Percentiles rank a stretch among this genome's conserved stretches.
These are phyloP conservation scores for Etheostoma perlongum DNA, from an alignment of 2,797 vertebrate genomes.

Conservation along the genomic window DNA sequence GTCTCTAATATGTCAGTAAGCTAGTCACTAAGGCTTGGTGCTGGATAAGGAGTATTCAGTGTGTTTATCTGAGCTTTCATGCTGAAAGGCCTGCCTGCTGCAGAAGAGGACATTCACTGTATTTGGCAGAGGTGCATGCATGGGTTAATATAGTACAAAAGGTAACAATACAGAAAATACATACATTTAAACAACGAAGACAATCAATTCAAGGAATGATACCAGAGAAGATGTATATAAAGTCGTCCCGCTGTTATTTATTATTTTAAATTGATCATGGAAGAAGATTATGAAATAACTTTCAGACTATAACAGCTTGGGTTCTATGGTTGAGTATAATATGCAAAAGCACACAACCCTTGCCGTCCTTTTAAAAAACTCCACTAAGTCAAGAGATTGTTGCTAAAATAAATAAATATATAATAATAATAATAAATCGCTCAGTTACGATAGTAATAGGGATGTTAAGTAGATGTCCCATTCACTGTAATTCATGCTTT, in stretches of 20 bases:
- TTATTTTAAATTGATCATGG: neutral
- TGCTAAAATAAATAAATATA: neutral
- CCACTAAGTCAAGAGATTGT: neutral
- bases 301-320: conserved; percentile 1
- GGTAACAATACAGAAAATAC: neutral
- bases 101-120: no score
- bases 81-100: neutral
- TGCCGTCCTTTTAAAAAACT: neutral
- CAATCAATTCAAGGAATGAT: neutral
- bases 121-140: no score
- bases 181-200: neutral
- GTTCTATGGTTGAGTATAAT: neutral
- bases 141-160: neutral
- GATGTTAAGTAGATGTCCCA: conserved; percentile 42
- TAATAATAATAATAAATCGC: no score
- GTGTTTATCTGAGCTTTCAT: neutral
- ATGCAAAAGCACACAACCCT: neutral
- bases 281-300: neutral
- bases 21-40: neutral
- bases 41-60: neutral
- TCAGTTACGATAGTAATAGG: conserved; percentile 28
- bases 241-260: neutral
- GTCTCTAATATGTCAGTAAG: neutral
- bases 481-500: conserved; percentile 39
- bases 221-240: neutral